These are phyloP conservation scores for Musca domestica DNA, from an alignment of 1,140 invertebrate species.

Conservation along the genomic window DNA sequence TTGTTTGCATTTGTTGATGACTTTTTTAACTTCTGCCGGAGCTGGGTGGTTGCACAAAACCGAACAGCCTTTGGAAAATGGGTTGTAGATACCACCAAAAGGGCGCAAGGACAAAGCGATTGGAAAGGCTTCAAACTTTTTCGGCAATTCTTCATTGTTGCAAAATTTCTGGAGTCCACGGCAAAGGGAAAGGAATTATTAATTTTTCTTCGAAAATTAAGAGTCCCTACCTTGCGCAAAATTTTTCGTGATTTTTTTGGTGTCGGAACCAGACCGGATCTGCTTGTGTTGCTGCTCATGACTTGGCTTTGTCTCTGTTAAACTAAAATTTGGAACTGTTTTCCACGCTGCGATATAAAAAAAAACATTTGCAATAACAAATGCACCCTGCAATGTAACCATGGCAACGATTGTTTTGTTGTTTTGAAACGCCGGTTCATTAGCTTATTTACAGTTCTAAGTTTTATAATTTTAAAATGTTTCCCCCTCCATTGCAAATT, in stretches of 20 bases:
- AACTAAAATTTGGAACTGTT: no score
- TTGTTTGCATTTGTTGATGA: conserved; percentile 69
- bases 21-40: conserved; percentile 69
- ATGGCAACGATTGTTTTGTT: no score
- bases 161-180: not conserved
- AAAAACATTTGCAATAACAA: no score
- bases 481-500: no score
- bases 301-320: no score
- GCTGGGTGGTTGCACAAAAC: conserved; percentile 79
- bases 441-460: no score
- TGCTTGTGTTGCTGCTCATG: conserved; percentile 38
- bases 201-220: not conserved
- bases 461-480: no score
- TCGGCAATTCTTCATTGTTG: conserved; percentile 31
- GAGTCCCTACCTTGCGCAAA: conserved; percentile 39
- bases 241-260: conserved; percentile 39
- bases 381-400: no score
- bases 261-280: conserved; percentile 46
- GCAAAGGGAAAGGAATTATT: not conserved
- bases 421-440: no score
- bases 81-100: conserved; percentile 76
- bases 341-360: no score
- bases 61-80: conserved; percentile 74
- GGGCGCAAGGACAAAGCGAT: conserved; percentile 60
- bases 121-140: conserved; percentile 42